Percentiles rank a stretch among this genome's conserved stretches.
Conservation (phyloP, 2,888 invertebrate species). For the Suillia variegata region DNA sequence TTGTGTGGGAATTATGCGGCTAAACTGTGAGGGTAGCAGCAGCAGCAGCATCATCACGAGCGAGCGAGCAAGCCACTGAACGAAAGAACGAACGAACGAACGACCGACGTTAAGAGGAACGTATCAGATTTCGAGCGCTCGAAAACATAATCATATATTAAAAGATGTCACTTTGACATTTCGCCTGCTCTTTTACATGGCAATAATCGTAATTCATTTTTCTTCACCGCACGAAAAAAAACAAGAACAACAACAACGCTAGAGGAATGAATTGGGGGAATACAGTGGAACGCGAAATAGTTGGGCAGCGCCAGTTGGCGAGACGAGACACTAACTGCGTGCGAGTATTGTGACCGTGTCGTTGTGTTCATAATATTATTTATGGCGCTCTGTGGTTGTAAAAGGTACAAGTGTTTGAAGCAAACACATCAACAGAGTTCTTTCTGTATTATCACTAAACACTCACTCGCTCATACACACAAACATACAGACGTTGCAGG, state of each 20-base stretch:
- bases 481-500: background rate
- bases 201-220: conserved; percentile 63
- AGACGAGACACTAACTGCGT: background rate
- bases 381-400: conserved; percentile 39
- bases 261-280: no score
- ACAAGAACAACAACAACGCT: no score
- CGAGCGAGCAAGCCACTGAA: conserved; percentile 17
- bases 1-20: conserved; percentile 36
- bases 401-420: conserved; percentile 33
- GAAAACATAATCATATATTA: conserved; percentile 62
- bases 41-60: conserved; percentile 29
- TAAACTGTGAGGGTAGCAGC: conserved; percentile 15
- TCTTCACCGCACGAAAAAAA: no score
- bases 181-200: conserved; percentile 61
- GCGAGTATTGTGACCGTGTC: conserved; percentile 37
- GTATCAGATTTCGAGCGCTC: conserved; percentile 61
- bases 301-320: no score
- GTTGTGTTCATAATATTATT: conserved; percentile 41
- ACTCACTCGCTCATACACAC: background rate
- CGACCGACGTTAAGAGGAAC: conserved; percentile 29
- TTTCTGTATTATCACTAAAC: background rate
- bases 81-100: no score
- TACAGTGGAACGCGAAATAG: no score
- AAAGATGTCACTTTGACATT: conserved; percentile 62
- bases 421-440: background rate